Evolutionary conservation across 1,140 invertebrate genomes (phyloP).

Genomic region (Physella acuta): DNA sequence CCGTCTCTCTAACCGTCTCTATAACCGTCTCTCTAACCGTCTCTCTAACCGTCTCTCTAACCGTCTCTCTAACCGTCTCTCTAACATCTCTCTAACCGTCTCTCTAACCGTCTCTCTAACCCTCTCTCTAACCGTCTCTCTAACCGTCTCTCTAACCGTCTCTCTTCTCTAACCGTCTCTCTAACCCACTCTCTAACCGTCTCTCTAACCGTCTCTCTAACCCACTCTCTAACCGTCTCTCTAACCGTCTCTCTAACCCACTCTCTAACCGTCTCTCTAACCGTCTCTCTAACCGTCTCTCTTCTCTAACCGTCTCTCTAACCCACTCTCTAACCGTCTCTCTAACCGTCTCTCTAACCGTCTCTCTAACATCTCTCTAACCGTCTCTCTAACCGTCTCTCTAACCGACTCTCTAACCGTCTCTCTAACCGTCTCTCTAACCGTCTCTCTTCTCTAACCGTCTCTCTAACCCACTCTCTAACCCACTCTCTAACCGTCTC

Average conservation of each 20-base stretch:
- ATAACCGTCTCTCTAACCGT: too few species aligned
- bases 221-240: not conserved
- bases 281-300: not conserved
- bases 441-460: too few species aligned
- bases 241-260: not conserved
- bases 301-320: too few species aligned
- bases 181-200: not conserved
- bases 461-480: not conserved
- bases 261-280: not conserved
- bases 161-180: not conserved
- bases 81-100: not conserved
- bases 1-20: too few species aligned
- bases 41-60: not conserved
- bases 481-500: not conserved
- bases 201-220: not conserved
- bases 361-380: not conserved
- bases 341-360: too few species aligned
- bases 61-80: not conserved
- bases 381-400: not conserved
- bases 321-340: too few species aligned
- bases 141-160: not conserved
- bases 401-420: not conserved
- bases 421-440: not conserved
- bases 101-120: not conserved
- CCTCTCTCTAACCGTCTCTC: not conserved